These are phyloP conservation scores for Ramphastos sulfuratus DNA, from an alignment of 2,113 vertebrate species.

Conservation along the genomic window DNA sequence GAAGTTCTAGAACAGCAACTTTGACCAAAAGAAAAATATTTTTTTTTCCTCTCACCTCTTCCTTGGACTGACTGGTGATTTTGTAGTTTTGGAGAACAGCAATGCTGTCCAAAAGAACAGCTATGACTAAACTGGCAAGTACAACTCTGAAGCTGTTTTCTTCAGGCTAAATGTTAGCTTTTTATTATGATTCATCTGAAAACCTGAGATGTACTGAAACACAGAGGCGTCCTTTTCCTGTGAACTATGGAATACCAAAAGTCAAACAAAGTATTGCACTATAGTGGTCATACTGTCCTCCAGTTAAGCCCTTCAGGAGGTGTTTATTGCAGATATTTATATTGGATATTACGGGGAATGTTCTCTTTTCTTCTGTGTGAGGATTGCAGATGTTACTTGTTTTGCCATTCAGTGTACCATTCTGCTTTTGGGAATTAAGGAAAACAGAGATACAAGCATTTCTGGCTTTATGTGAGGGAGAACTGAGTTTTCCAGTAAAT, in stretches of 20 bases:
- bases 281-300: not conserved
- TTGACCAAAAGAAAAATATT: no score
- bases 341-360: not conserved
- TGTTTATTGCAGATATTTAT: constrained; percentile 61
- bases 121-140: not conserved
- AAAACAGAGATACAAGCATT: constrained; percentile 32
- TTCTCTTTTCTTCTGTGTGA: constrained; percentile 1
- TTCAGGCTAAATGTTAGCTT: not conserved
- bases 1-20: not conserved
- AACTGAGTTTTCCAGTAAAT: constrained; percentile 48
- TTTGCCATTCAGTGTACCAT: constrained; percentile 34
- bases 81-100: not conserved
- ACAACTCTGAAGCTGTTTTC: not conserved
- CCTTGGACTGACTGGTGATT: not conserved
- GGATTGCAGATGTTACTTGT: constrained; percentile 31
- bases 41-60: not conserved
- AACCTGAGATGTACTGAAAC: not conserved
- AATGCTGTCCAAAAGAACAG: not conserved
- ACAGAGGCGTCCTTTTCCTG: not conserved
- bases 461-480: constrained; percentile 25
- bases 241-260: not conserved
- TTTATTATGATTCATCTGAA: not conserved
- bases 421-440: constrained; percentile 56
- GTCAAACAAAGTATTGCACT: not conserved
- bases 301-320: not conserved